Conservation (phyloP, 2,797 vertebrate species). For the Cossypha heuglini region DNA sequence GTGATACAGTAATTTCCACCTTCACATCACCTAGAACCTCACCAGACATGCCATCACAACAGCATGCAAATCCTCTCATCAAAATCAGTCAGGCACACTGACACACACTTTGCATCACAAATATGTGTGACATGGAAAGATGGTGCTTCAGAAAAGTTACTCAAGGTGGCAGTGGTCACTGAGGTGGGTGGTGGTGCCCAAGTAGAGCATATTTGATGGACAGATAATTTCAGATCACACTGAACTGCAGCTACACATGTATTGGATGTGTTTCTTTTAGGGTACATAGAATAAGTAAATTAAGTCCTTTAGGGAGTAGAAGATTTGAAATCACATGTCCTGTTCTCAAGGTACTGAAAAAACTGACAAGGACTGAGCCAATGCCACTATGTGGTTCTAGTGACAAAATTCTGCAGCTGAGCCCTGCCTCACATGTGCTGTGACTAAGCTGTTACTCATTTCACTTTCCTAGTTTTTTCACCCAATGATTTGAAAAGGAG, state of each 20-base stretch:
- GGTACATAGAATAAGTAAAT: neutral
- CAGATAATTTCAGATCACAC: neutral
- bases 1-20: neutral
- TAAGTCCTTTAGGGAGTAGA: neutral
- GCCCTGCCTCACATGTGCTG: neutral
- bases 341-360: neutral
- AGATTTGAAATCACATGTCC: neutral
- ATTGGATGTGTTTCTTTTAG: neutral
- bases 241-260: neutral
- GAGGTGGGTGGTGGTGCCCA: neutral
- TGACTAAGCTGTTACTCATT: neutral
- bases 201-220: neutral
- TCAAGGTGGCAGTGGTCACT: neutral
- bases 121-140: accelerated
- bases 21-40: neutral
- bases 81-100: neutral
- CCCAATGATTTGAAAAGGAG: neutral
- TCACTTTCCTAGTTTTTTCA: neutral
- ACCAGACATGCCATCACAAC: neutral
- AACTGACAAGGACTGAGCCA: neutral
- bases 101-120: neutral
- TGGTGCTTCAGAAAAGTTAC: neutral
- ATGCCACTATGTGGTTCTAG: neutral
- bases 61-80: neutral
- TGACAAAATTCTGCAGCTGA: neutral